Evolutionary conservation across 2,797 vertebrate genomes (phyloP).

Genomic region (Protonibea diacanthus): DNA sequence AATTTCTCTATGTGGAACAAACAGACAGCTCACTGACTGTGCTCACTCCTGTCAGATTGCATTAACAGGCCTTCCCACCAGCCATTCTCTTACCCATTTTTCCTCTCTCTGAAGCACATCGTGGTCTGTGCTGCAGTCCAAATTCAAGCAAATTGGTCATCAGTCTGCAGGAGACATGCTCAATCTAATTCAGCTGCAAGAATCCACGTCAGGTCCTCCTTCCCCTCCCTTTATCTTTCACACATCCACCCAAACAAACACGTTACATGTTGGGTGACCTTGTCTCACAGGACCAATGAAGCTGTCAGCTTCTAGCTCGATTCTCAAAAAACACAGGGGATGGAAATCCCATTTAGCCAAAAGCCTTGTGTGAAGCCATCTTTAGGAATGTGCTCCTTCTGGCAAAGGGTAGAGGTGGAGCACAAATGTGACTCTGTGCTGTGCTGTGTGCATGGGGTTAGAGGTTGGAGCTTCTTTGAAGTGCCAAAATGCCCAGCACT

Average conservation of each 20-base stretch:
- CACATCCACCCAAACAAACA: conserved; percentile 17
- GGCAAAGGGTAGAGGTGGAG: conserved; percentile 62
- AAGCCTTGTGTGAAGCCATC: conserved; percentile 62
- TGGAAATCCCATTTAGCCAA: conserved; percentile 57
- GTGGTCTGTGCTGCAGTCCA: conserved; percentile 18
- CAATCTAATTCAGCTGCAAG: conserved; percentile 13
- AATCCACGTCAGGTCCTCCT: neutral
- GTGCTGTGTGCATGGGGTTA: conserved; percentile 39
- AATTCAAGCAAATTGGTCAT: conserved; percentile 39
- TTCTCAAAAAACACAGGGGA: conserved; percentile 54
- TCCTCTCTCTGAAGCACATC: conserved; percentile 28
- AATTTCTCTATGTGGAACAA: conserved; percentile 75
- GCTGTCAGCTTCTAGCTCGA: conserved; percentile 40
- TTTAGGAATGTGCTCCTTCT: conserved; percentile 69
- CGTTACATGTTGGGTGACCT: conserved; percentile 22
- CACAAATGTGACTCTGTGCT: conserved; percentile 63
- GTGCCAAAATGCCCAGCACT: conserved; percentile 54
- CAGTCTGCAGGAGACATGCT: conserved; percentile 26
- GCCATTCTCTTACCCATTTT: conserved; percentile 27
- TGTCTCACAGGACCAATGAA: conserved; percentile 20
- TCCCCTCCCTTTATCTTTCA: conserved; percentile 4
- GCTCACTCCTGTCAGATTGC: conserved; percentile 83
- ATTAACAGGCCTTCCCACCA: conserved; percentile 69
- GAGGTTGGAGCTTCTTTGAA: conserved; percentile 30
- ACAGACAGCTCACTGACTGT: conserved; percentile 82